Base-by-base conservation (phyloP, 1,140 invertebrate species). In the Chironomus tepperi region DNA sequence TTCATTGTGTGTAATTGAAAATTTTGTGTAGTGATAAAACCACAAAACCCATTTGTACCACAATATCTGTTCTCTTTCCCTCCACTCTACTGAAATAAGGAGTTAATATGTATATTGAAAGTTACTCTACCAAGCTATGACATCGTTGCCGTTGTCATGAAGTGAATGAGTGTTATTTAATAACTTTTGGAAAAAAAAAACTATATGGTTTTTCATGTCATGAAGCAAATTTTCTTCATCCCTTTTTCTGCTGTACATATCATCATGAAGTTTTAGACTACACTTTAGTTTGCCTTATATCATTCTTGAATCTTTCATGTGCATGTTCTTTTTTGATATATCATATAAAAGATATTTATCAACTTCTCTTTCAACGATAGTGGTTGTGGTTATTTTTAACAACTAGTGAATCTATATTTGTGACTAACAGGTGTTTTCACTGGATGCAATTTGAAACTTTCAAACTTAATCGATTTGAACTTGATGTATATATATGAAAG, bases 171-270 rank as follows among this genome's bases (percentile, higher is more conserved):
- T 57, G 47, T 57, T 57, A 57, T 57, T 57, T 57, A 57, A 57
- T 57, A 57, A 57, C 47, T 57, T 57, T 57, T 57, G n/a, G 47
- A n/a, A 57, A 57, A 57, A 57, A n/a, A 57, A 57, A 57, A 57
- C 12, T n/a, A 57, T 57, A 57, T n/a, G 47, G 47, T 57, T 57
- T 57, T n/a, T 34, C 24, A 34, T 34, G 24, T 34, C 24, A 34
- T 34, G n/a, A 57, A 57, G 47, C 47, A 57, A 57, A 57, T 57
- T 57, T 57, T 15, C 47, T 57, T 57, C 47, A 57, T 57, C 47
- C 47, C 10, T 34, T 34, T 34, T 34, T 34, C 5, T 34, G 24
- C 24, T 34, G 24, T 34, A 34, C 24, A 34, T 34, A 34, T 34
- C 24, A 34, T 34, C 24, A 34, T 34, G 2, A 34, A 2, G 24